Evolutionary conservation across 2,888 invertebrate species (phyloP).

Genomic region (Lepidonotus clava): DNA sequence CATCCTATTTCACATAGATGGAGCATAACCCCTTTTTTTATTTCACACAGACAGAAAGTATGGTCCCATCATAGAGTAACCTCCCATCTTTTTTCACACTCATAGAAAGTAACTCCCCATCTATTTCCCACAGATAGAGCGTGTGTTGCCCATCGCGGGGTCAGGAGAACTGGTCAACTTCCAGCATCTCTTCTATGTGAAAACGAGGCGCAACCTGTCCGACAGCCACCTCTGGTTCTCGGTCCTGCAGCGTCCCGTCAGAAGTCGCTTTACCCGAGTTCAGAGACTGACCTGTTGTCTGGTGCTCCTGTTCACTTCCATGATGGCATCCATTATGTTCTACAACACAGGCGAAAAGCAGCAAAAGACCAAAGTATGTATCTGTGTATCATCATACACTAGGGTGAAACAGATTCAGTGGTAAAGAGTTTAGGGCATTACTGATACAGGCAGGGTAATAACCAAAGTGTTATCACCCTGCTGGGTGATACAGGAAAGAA

Average conservation of each 20-base stretch:
- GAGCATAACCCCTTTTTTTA: no score
- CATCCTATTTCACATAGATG: no score
- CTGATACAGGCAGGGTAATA: no score
- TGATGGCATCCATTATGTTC: conserved; percentile 80
- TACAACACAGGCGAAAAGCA: conserved; percentile 36
- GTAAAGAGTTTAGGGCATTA: no score
- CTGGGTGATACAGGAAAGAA: no score
- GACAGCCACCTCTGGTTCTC: conserved; percentile 70
- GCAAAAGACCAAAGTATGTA: not conserved
- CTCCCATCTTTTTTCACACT: not conserved
- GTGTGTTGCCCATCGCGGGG: conserved; percentile 66
- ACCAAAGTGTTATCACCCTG: no score
- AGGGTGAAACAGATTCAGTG: no score
- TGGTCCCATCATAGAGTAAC: no score
- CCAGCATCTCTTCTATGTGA: conserved; percentile 67
- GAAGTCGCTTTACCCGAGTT: conserved; percentile 70
- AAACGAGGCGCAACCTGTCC: conserved; percentile 63
- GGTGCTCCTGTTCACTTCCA: conserved; percentile 78
- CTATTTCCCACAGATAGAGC: conserved; percentile 62
- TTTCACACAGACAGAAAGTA: no score
- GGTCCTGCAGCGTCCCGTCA: conserved; percentile 65
- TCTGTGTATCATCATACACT: no score
- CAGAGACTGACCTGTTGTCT: conserved; percentile 77
- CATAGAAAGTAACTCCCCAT: not conserved
- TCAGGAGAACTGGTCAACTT: conserved; percentile 65